These are phyloP conservation scores for Biston stratarius DNA, from an alignment of 2,888 invertebrate species.

Conservation along the genomic window DNA sequence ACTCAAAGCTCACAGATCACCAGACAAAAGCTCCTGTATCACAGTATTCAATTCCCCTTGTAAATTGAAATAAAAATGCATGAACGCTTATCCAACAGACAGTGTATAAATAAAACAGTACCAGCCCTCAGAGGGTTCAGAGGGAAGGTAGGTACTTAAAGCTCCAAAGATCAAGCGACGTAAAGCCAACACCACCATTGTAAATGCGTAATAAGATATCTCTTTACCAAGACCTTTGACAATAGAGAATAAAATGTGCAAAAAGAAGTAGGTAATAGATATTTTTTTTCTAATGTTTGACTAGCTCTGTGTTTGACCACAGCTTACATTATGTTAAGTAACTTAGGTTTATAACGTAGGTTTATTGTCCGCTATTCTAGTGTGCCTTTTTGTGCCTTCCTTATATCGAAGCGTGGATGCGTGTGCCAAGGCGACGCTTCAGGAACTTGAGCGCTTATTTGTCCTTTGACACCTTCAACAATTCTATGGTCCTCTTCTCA, in stretches of 20 bases:
- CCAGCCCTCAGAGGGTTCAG: constrained; percentile 43
- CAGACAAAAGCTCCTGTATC: constrained; percentile 48
- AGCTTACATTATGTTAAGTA: too few species aligned
- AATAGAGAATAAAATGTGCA: constrained; percentile 2
- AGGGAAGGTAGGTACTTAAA: constrained; percentile 34
- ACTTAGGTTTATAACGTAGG: too few species aligned
- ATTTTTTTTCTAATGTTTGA: too few species aligned
- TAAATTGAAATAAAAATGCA: constrained; percentile 73
- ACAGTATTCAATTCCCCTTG: constrained; percentile 53
- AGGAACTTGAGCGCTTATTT: too few species aligned
- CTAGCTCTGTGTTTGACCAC: too few species aligned
- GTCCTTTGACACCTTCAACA: constrained; percentile 97
- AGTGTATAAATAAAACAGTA: constrained; percentile 67
- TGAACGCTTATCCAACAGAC: constrained; percentile 58
- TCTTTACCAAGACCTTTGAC: constrained; percentile 9
- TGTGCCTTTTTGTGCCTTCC: too few species aligned
- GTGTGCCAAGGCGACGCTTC: too few species aligned
- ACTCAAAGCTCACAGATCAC: constrained; percentile 33
- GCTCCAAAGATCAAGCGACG: constrained; percentile 37
- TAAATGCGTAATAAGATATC: constrained; percentile 43
- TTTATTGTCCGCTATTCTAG: too few species aligned
- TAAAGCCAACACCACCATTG: constrained; percentile 33
- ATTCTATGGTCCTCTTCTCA: constrained; percentile 99
- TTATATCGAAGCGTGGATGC: too few species aligned
- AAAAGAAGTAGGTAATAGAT: neutral